These are phyloP conservation scores for Trichonephila clavipes DNA, from an alignment of 1,140 invertebrate species.

Conservation along the genomic window DNA sequence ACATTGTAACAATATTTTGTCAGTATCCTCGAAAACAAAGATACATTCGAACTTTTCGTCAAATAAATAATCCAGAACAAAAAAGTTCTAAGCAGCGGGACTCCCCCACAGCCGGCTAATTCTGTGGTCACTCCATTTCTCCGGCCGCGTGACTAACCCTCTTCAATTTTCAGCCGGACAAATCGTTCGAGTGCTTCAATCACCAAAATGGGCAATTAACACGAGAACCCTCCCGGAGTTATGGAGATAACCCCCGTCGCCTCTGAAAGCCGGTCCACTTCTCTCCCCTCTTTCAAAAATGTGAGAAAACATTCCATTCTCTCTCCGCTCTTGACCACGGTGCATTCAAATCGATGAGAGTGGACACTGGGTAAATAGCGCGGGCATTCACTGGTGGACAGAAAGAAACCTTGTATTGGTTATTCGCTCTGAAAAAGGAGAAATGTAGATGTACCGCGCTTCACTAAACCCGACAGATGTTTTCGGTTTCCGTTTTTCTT, in stretches of 20 bases:
- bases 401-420: background rate
- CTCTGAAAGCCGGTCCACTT: no score
- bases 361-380: constrained; percentile 18
- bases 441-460: background rate
- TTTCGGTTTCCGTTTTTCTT: background rate
- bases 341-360: constrained; percentile 34
- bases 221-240: constrained; percentile 13
- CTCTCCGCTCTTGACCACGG: background rate
- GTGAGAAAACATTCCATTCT: constrained; percentile 33
- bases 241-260: background rate
- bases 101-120: background rate
- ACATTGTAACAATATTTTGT: no score
- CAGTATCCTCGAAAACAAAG: no score
- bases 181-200: constrained; percentile 54
- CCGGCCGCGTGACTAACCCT: constrained; percentile 4
- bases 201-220: constrained; percentile 57
- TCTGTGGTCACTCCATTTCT: constrained; percentile 25
- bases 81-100: background rate
- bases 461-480: constrained; percentile 12
- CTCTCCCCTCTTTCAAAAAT: background rate
- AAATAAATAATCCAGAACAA: background rate
- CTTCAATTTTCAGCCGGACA: constrained; percentile 31
- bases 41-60: no score
- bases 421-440: background rate
- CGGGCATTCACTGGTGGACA: background rate